A percentile compares a stretch with the other conserved stretches of the same genome.
Evolutionary conservation across 2,113 vertebrate species (phyloP).

Genomic region (Bambusicola thoracicus): DNA sequence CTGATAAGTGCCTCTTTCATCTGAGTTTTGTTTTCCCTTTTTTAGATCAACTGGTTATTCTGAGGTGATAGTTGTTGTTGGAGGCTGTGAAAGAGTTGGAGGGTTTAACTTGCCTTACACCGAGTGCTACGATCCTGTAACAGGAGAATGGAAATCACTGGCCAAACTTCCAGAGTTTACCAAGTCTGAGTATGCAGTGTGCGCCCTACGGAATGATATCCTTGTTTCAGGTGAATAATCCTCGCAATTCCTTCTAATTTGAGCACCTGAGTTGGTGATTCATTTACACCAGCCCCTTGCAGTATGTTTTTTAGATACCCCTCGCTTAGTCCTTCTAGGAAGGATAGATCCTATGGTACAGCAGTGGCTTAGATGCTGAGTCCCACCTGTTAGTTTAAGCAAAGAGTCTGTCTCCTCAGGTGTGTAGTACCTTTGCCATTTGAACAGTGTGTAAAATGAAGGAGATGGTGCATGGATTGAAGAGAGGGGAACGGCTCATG

Average conservation of each 20-base stretch:
- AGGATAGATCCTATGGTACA: background rate
- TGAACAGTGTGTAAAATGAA: background rate
- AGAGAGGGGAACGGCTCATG: background rate
- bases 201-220: slow-evolving; percentile 96
- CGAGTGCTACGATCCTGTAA: slow-evolving; percentile 96
- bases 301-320: background rate
- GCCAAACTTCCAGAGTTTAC: slow-evolving; percentile 98
- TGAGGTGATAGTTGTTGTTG: slow-evolving; percentile 97
- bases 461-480: accelerated
- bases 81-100: slow-evolving; percentile 94
- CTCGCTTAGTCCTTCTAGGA: background rate
- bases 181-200: slow-evolving; percentile 97
- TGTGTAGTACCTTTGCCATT: background rate
- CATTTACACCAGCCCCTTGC: background rate
- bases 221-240: slow-evolving; percentile 92
- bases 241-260: background rate
- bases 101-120: slow-evolving; percentile 98
- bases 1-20: background rate
- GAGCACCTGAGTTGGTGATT: background rate
- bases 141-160: slow-evolving; percentile 96
- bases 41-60: slow-evolving; percentile 95
- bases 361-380: background rate
- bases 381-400: background rate
- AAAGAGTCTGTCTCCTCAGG: background rate
- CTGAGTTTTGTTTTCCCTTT: background rate